Evolutionary conservation across 2,888 invertebrate species (phyloP).

Genomic region (Platycheirus rosarum): DNA sequence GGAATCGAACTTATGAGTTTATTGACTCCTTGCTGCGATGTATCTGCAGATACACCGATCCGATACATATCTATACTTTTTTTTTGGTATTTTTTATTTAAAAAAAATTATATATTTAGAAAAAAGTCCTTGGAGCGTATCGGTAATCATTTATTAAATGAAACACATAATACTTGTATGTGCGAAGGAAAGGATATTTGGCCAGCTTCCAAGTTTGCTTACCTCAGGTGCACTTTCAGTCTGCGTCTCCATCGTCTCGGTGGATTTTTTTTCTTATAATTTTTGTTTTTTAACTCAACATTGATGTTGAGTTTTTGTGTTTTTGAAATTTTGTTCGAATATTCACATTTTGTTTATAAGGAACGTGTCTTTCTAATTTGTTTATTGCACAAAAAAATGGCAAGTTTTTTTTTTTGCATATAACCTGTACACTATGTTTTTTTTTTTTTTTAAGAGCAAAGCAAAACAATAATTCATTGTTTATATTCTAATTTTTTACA

Average conservation of each 20-base stretch:
- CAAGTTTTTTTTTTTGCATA: slow-evolving; percentile 76
- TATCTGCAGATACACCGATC: too few species aligned
- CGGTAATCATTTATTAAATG: slow-evolving; percentile 59
- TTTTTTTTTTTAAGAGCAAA: slow-evolving; percentile 15
- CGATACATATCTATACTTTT: slow-evolving; percentile 1
- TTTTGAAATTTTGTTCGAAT: slow-evolving; percentile 39
- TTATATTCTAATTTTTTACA: slow-evolving; percentile 79
- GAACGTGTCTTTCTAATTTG: slow-evolving; percentile 69
- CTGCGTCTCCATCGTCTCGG: slow-evolving; percentile 13
- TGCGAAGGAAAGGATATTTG: slow-evolving; percentile 62
- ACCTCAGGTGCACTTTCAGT: slow-evolving; percentile 62
- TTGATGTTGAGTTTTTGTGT: slow-evolving; percentile 13
- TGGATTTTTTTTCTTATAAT: slow-evolving; percentile 2
- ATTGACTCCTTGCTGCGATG: slow-evolving; percentile 58
- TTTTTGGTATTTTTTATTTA: slow-evolving; percentile 22
- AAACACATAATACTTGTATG: slow-evolving; percentile 34
- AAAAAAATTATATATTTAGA: slow-evolving; percentile 52
- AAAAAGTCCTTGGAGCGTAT: slow-evolving; percentile 68
- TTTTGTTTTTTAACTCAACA: slow-evolving; percentile 20
- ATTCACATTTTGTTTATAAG: slow-evolving; percentile 60
- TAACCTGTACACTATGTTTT: background rate
- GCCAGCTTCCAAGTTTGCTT: slow-evolving; percentile 55
- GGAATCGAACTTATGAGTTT: slow-evolving; percentile 72
- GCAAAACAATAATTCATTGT: slow-evolving; percentile 69
- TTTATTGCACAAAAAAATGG: slow-evolving; percentile 75